Percentiles rank a stretch among this genome's conserved stretches.
Conservation (phyloP, 2,888 invertebrate species). For the Athalia cordata region DNA sequence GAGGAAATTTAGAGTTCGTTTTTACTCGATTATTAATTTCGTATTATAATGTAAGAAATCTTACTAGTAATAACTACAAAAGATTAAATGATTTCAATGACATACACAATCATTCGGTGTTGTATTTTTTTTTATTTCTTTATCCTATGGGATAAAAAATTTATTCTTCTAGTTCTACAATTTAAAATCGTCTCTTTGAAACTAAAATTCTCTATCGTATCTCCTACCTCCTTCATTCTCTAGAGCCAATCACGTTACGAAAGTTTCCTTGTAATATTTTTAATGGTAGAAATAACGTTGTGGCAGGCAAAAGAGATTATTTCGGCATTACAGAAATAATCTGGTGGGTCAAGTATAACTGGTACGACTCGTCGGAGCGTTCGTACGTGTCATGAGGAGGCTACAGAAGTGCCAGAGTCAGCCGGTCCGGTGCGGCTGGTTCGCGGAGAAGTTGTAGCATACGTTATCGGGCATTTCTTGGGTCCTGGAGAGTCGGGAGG, state of each 20-base stretch:
- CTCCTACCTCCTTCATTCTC: neutral
- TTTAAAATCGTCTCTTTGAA: too few species aligned
- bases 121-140: too few species aligned
- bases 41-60: too few species aligned
- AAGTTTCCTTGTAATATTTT: too few species aligned
- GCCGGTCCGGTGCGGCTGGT: slow-evolving; percentile 62
- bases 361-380: slow-evolving; percentile 56
- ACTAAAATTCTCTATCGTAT: too few species aligned
- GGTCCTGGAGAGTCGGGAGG: too few species aligned
- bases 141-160: too few species aligned
- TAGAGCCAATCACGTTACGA: neutral
- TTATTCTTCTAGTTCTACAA: too few species aligned
- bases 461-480: neutral
- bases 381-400: neutral
- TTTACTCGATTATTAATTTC: neutral
- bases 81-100: too few species aligned
- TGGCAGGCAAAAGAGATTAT: neutral
- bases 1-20: neutral
- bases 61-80: too few species aligned
- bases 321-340: slow-evolving; percentile 45
- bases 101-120: too few species aligned
- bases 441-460: neutral
- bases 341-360: slow-evolving; percentile 69
- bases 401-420: slow-evolving; percentile 54
- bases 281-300: too few species aligned